These are phyloP conservation scores for Nymphalis polychloros DNA, from an alignment of 2,888 invertebrate species.

Conservation along the genomic window DNA sequence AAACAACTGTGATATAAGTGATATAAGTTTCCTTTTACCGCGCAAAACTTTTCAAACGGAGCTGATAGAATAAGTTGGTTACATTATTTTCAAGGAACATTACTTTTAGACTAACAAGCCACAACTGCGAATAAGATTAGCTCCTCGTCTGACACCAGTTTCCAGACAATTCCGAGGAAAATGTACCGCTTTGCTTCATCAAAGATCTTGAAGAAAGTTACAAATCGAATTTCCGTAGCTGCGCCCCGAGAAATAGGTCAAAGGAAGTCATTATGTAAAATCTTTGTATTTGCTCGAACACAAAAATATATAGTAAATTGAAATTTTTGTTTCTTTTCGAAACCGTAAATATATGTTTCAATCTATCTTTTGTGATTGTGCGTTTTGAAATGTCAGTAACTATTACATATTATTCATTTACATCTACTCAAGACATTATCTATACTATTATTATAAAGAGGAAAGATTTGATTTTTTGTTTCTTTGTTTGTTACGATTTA, in stretches of 20 bases:
- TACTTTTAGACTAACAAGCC: conserved; percentile 29
- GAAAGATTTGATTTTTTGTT: too few relatives aligned
- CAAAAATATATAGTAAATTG: conserved; percentile 33
- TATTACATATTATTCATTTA: too few relatives aligned
- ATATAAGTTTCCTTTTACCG: conserved; percentile 1
- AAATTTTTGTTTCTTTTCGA: conserved; percentile 19
- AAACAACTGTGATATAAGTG: not conserved
- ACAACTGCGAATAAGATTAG: conserved; percentile 35
- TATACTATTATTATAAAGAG: too few relatives aligned
- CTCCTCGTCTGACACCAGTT: conserved; percentile 36
- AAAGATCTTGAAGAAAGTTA: conserved; percentile 55
- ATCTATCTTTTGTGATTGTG: not conserved
- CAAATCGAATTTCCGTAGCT: conserved; percentile 56
- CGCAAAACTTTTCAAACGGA: conserved; percentile 11
- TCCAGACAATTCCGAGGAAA: conserved; percentile 48
- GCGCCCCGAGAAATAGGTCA: conserved; percentile 48
- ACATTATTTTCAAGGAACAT: conserved; percentile 24
- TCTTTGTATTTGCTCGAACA: conserved; percentile 35
- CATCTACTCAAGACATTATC: too few relatives aligned
- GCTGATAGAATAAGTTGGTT: conserved; percentile 20
- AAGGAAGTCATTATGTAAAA: conserved; percentile 41
- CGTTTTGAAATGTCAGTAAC: not conserved
- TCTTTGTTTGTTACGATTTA: too few relatives aligned
- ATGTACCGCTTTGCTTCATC: conserved; percentile 60
- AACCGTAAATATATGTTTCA: not conserved